phyloP scores from a whole-genome alignment of 2,797 vertebrate genomes.

The Percopsis omiscomaycus region DNA sequence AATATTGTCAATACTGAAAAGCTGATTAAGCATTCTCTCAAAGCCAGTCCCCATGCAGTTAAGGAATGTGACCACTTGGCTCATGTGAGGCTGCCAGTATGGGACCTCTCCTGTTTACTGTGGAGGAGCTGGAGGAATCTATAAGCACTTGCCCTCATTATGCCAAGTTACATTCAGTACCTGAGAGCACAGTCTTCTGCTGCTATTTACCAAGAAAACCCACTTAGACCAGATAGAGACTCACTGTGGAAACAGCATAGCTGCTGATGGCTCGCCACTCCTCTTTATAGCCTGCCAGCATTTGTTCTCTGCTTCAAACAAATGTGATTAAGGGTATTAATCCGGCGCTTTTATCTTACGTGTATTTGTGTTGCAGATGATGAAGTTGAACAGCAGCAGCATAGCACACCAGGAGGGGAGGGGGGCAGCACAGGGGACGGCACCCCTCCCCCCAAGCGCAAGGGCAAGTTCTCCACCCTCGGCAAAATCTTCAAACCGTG shows the following conservation, averaged over 20 bases:
- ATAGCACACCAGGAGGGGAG: constrained; percentile 79
- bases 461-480: constrained; percentile 94
- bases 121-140: constrained; percentile 62
- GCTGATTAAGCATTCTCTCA: constrained; percentile 56
- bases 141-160: constrained; percentile 55
- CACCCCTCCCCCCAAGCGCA: constrained; percentile 90
- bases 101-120: constrained; percentile 58
- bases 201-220: constrained; percentile 28
- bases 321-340: not conserved
- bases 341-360: not conserved
- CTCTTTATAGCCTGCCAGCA: not conserved
- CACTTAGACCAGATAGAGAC: constrained; percentile 12
- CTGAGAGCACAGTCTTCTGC: constrained; percentile 34
- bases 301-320: not conserved
- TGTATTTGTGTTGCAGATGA: constrained; percentile 73
- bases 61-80: constrained; percentile 72
- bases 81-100: constrained; percentile 57
- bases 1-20: constrained; percentile 39
- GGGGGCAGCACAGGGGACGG: constrained; percentile 81
- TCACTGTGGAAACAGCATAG: constrained; percentile 2
- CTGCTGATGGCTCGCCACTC: constrained; percentile 7
- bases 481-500: constrained; percentile 99
- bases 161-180: constrained; percentile 67
- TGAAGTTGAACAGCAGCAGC: constrained; percentile 76
- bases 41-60: constrained; percentile 51